Evolutionary conservation across 2,113 vertebrate species (phyloP).

Genomic region (Nothocercus julius): DNA sequence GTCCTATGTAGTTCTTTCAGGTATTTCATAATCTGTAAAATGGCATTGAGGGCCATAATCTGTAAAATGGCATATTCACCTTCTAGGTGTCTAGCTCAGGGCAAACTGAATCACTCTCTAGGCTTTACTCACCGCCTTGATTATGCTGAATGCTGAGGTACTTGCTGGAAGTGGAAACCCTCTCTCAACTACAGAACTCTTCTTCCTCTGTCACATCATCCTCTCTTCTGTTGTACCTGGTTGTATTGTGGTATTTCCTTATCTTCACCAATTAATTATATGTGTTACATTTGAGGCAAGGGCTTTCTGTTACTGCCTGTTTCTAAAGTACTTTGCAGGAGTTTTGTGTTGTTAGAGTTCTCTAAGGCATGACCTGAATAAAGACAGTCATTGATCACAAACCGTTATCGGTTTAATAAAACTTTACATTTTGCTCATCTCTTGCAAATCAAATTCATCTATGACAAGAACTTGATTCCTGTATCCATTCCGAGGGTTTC

Average conservation of each 20-base stretch:
- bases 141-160: not conserved
- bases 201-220: not conserved
- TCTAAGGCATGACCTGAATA: not conserved
- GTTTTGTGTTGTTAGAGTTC: not conserved
- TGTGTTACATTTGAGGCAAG: not conserved
- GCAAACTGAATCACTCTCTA: not conserved
- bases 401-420: not conserved
- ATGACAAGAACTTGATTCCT: not conserved
- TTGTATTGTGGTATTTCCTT: not conserved
- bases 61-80: not conserved
- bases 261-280: not conserved
- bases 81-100: not conserved
- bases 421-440: not conserved
- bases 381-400: not conserved
- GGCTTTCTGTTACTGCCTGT: not conserved
- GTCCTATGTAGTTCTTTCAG: not conserved
- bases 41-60: no score
- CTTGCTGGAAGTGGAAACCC: not conserved
- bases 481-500: not conserved
- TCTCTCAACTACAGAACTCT: not conserved
- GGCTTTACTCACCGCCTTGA: not conserved
- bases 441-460: not conserved
- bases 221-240: not conserved
- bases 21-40: not conserved
- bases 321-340: not conserved